Evolutionary conservation across 2,888 invertebrate genomes (phyloP), one percentile per base, ranked within the genome.

Genomic region (Dasypolia templi): DNA sequence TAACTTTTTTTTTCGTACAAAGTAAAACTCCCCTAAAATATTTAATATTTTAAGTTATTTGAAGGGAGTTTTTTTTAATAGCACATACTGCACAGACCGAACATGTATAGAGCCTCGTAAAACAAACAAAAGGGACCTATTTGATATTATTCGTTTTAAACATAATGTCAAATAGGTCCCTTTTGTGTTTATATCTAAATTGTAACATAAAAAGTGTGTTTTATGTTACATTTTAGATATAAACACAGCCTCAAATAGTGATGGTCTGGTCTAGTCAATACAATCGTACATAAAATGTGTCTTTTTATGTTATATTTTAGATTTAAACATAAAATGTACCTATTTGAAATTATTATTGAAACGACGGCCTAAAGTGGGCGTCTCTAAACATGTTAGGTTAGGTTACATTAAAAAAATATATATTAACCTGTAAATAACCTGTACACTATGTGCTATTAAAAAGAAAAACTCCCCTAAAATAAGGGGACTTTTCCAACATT

Each of bases 231-330:
- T 35, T 35, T 35, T 6, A 6, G 4, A 6, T 35, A 35, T 35
- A 35, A 35, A n/a, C n/a, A n/a, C n/a, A n/a, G n/a, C n/a, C n/a
- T n/a, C n/a, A n/a, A n/a, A n/a, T n/a, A n/a, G n/a, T n/a, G n/a
- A n/a, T n/a, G n/a, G n/a, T n/a, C n/a, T n/a, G n/a, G 42, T 14
- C n/a, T 51, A 4, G 69, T 19, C 51, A 32, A 70, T 68, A 51
- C 42, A 70, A 32, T 53, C 3, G 19, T 29, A 29, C 51, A 51
- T n/a, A 51, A 51, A 69, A 51, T 29, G 19, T 51, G 7, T n/a
- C n/a, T n/a, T n/a, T n/a, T n/a, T n/a, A n/a, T n/a, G n/a, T n/a
- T n/a, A n/a, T 14, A 19, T 44, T 62, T 29, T 12, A 44, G n/a
- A n/a, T n/a, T n/a, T 12, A 26, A 11, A 22, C 19, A 2, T 44